Evolutionary conservation across 2,113 vertebrate genomes (phyloP).

Genomic region (Lethenteron camtschaticum): DNA sequence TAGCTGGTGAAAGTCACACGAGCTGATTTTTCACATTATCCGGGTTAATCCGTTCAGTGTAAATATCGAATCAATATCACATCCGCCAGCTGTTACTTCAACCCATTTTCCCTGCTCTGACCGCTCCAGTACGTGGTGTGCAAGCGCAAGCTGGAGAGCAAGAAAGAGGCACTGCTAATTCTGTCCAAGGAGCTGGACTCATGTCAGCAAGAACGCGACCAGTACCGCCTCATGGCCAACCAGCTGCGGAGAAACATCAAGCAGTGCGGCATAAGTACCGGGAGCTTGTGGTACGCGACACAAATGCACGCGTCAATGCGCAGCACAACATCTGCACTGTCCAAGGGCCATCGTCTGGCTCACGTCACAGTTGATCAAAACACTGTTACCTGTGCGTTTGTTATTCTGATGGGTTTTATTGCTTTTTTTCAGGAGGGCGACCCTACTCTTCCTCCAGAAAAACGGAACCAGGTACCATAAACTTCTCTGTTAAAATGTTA

Average conservation of each 20-base stretch:
- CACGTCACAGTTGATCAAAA: too few relatives aligned
- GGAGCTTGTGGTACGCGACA: constrained; percentile 54
- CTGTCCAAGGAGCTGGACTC: constrained; percentile 85
- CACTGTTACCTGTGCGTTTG: too few relatives aligned
- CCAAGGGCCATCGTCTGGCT: too few relatives aligned
- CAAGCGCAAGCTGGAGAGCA: constrained; percentile 77
- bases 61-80: too few relatives aligned
- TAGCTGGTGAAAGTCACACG: too few relatives aligned
- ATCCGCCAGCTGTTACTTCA: too few relatives aligned
- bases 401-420: neutral
- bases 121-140: constrained; percentile 52
- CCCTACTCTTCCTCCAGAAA: constrained; percentile 68
- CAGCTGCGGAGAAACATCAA: constrained; percentile 80
- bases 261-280: constrained; percentile 77
- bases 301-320: neutral
- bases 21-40: too few relatives aligned
- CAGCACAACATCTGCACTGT: too few relatives aligned
- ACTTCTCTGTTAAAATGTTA: too few relatives aligned
- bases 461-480: constrained; percentile 59
- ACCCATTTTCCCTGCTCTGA: too few relatives aligned
- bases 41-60: too few relatives aligned
- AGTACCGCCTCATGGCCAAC: constrained; percentile 91
- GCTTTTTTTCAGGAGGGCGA: constrained; percentile 58
- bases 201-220: constrained; percentile 85
- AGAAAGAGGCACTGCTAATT: constrained; percentile 78